These are phyloP conservation scores for Tetropium fuscum DNA, from an alignment of 2,888 invertebrate species.

Conservation along the genomic window DNA sequence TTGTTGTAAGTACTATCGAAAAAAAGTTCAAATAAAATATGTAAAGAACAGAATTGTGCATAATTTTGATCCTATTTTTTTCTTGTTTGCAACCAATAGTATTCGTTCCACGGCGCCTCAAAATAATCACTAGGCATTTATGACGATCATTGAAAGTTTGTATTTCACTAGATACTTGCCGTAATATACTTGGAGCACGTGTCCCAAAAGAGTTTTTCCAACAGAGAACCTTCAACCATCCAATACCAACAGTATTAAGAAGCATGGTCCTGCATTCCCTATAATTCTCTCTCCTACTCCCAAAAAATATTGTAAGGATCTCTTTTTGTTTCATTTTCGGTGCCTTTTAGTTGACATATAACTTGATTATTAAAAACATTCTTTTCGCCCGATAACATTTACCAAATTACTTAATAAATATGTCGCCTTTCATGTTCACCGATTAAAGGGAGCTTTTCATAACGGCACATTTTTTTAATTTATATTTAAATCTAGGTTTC, in stretches of 20 bases:
- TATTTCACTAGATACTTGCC: constrained; percentile 2
- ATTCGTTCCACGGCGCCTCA: no score
- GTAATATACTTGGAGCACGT: constrained; percentile 7
- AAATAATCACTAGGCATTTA: neutral
- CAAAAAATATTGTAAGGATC: constrained; percentile 24
- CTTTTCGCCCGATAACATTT: constrained; percentile 19
- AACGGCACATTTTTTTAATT: constrained; percentile 6
- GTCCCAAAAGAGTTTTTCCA: constrained; percentile 23
- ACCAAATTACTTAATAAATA: constrained; percentile 14
- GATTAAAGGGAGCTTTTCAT: constrained; percentile 9
- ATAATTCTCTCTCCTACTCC: neutral
- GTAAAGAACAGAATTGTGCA: no score
- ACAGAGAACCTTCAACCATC: constrained; percentile 18
- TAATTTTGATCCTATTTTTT: no score
- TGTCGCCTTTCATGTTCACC: constrained; percentile 6
- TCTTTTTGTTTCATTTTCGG: constrained; percentile 21
- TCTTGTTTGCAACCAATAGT: no score
- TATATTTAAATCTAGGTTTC: constrained; percentile 17
- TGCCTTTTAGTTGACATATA: constrained; percentile 24
- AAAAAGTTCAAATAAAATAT: no score
- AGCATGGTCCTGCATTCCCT: constrained; percentile 28
- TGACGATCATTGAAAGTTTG: constrained; percentile 10
- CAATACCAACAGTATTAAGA: constrained; percentile 24
- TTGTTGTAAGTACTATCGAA: no score
- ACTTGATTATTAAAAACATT: constrained; percentile 21